Base-by-base conservation (phyloP, 2,797 vertebrate species). In the Ctenosaura bakeri region DNA sequence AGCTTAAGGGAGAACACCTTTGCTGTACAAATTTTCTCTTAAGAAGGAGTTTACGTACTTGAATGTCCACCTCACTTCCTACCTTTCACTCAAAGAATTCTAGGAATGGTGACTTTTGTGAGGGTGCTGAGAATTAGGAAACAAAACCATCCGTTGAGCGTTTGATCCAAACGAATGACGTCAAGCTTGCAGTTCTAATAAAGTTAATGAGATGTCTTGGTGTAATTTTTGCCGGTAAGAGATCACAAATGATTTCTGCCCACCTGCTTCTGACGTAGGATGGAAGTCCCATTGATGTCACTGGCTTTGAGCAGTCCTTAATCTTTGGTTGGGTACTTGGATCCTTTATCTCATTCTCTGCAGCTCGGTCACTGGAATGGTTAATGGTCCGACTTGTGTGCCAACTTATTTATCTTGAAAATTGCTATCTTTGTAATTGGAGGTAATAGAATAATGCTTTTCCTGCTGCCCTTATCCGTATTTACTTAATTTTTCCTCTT, bases 401-500 rank as follows among this genome's bases (percentile, higher is more conserved):
- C 35, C 50, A 56, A 59, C 12, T 5, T 13, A 13, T 35, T 83
- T 32, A 59, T 6, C 73, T 9, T 62, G 29, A 74, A 50, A 42
- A 56, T 71, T 26, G 24, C 7, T 38, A 10, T 50, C 54, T 32
- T 77, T 46, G 4, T 78, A 78, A 78, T 78, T 50, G 10, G 42
- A 13, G 20, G 42, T 38, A 78, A 50, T 26, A 38, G 22, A 78
- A 26, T 46, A 78, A 50, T 78, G 13, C 24, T 52, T 71, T n/a
- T 12, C 69, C 12, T 83, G 29, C 20, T 83, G 18, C 88, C 83
- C 88, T 94, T 91, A 93, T 92, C 90, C 87, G 96, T 96, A 98
- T 96, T 98, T 93, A 96, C 92, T 96, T 92, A 4, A 52, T 20
- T 54, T 6, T 96, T 92, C 97, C 96, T 97, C 94, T 97, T 95